Evolutionary conservation across 2,113 vertebrate genomes (phyloP).

Genomic region (Synchiropus splendidus): DNA sequence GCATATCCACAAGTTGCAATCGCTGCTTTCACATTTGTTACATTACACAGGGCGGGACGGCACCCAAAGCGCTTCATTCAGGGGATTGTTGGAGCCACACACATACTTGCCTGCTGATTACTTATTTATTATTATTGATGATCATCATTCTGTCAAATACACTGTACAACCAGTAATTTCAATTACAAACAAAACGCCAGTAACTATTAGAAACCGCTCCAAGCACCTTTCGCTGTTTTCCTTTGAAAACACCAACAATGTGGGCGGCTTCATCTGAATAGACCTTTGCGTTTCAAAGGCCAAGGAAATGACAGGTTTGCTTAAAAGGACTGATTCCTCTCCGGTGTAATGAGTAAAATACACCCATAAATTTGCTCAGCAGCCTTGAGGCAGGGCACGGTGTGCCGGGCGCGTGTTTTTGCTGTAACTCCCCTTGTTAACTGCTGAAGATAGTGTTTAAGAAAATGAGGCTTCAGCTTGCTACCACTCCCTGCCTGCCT

Average conservation of each 20-base stretch:
- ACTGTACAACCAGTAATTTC: too few relatives aligned
- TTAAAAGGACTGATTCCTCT: slow-evolving; percentile 55
- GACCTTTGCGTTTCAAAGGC: slow-evolving; percentile 27
- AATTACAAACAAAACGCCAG: too few relatives aligned
- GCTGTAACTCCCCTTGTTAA: slow-evolving; percentile 38
- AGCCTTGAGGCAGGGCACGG: slow-evolving; percentile 33
- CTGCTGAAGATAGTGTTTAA: slow-evolving; percentile 48
- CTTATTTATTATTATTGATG: too few relatives aligned
- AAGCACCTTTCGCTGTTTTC: too few relatives aligned
- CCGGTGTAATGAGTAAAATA: slow-evolving; percentile 45
- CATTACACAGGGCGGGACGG: too few relatives aligned
- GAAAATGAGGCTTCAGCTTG: slow-evolving; percentile 52
- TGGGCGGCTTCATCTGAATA: slow-evolving; percentile 16
- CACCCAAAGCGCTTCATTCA: too few relatives aligned
- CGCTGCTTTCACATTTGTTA: too few relatives aligned
- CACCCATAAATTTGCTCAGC: slow-evolving; percentile 42
- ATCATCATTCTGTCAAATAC: too few relatives aligned
- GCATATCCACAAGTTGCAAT: too few relatives aligned
- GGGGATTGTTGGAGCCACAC: background rate
- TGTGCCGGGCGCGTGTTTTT: slow-evolving; percentile 27
- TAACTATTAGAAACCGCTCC: slow-evolving; percentile 2
- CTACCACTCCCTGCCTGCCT: slow-evolving; percentile 39
- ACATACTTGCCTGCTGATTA: too few relatives aligned
- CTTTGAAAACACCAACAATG: too few relatives aligned
- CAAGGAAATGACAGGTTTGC: slow-evolving; percentile 40